phyloP scores from a whole-genome alignment of 2,797 vertebrate genomes.

The Neoniphon sammara region DNA sequence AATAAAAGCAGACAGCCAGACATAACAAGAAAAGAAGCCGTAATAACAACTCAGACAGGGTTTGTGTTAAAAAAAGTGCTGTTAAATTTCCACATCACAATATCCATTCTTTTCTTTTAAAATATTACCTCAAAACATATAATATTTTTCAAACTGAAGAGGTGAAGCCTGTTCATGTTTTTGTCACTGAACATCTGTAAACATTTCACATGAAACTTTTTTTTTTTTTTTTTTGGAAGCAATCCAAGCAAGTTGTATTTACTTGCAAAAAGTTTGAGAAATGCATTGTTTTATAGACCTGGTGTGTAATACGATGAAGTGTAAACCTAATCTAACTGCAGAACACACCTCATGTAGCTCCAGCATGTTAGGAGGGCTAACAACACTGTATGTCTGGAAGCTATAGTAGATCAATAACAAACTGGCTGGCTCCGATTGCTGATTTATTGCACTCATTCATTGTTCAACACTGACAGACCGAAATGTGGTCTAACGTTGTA shows the following conservation, averaged over 20 bases:
- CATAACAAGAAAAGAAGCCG: background rate
- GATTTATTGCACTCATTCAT: background rate
- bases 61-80: background rate
- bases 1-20: slow-evolving; percentile 15
- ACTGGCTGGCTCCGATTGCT: background rate
- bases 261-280: slow-evolving; percentile 18
- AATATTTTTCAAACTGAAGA: background rate
- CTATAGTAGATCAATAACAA: background rate
- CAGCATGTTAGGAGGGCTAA: background rate
- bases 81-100: background rate
- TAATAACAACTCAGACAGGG: background rate
- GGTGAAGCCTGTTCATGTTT: background rate
- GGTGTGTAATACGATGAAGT: background rate
- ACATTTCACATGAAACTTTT: slow-evolving; percentile 29
- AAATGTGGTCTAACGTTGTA: background rate
- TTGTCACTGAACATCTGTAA: slow-evolving; percentile 19
- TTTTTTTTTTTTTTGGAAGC: slow-evolving; percentile 4
- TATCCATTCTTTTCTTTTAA: background rate
- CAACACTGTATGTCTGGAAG: background rate
- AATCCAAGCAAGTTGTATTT: slow-evolving; percentile 17
- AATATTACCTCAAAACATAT: background rate
- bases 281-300: slow-evolving; percentile 7
- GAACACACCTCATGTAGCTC: background rate
- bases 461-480: background rate
- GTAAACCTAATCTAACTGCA: background rate